Evolutionary conservation across 2,888 invertebrate species (phyloP), one percentile per base, ranked within the genome.

Genomic region (Villa cingulata): DNA sequence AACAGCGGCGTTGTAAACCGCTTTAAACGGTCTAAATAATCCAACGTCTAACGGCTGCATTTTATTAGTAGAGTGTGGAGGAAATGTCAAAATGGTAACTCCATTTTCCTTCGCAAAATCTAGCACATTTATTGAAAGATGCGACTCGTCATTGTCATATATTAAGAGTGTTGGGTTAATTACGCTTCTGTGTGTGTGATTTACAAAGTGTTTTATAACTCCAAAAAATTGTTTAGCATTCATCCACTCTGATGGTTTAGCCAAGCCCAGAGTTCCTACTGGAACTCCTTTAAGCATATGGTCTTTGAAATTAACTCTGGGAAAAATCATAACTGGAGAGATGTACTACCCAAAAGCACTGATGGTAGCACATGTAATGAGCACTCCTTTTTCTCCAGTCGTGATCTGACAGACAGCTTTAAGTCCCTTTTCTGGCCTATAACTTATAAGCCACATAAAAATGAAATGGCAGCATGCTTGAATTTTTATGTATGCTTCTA

Each of bases 1-100:
- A 18, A 39, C 38, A 41, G 44, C 40, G 6, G 40, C 5, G 29
- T 48, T 48, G 39, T 44, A 48, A 12, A 27, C 40, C 1, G 15
- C 37, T 41, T 44, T 41, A 37, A n/a, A n/a, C n/a, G n/a, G n/a
- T n/a, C n/a, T n/a, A n/a, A n/a, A n/a, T n/a, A n/a, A n/a, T n/a
- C 55, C 46, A 44, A 57, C 43, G 53, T 60, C 59, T 17, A 62
- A 48, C n/a, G 65, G 66, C 50, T 70, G 67, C 32, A 67, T 47
- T 51, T 62, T 66, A 50, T 64, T 62, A 37, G 59, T 60, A 46
- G 60, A 64, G 54, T 70, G 65, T 23, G 65, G 62, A 27, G 64
- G 65, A 44, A 70, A 57, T n/a, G 64, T 64, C 19, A 68, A 49
- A 53, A 68, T 53, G 16, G 61, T 61, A 17, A 69, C 60, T 14